Percentiles rank a stretch among this genome's conserved stretches.
Evolutionary conservation across 2,888 invertebrate genomes (phyloP).

Genomic region (Petrolisthes manimaculis): DNA sequence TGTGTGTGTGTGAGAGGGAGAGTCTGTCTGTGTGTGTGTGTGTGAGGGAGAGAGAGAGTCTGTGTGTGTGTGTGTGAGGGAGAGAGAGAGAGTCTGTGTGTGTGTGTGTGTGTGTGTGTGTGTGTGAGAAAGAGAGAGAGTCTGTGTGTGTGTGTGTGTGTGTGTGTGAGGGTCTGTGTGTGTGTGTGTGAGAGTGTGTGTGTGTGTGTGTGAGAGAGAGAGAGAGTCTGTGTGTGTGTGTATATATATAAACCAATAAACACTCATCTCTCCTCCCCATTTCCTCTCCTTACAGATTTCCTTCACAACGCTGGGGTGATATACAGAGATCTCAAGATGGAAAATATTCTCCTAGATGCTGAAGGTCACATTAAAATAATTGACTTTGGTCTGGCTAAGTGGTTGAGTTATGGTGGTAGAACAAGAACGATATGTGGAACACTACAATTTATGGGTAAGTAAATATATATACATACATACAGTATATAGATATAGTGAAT

Average conservation of each 20-base stretch:
- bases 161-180: too few species aligned
- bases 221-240: background rate
- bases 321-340: slow-evolving; percentile 91
- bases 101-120: too few species aligned
- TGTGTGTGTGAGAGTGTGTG: too few species aligned
- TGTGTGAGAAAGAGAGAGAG: too few species aligned
- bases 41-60: too few species aligned
- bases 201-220: too few species aligned
- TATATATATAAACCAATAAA: background rate
- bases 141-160: too few species aligned
- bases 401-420: slow-evolving; percentile 82
- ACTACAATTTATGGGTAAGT: slow-evolving; percentile 91
- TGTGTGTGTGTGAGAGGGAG: too few species aligned
- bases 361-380: slow-evolving; percentile 85
- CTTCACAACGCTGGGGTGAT: slow-evolving; percentile 90
- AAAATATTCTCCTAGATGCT: slow-evolving; percentile 88
- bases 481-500: too few species aligned
- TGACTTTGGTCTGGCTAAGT: slow-evolving; percentile 95
- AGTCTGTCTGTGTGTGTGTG: too few species aligned
- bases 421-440: slow-evolving; percentile 94
- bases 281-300: slow-evolving; percentile 77
- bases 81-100: too few species aligned
- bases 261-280: background rate
- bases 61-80: too few species aligned
- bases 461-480: slow-evolving; percentile 62